A percentile compares a stretch with the other conserved stretches of the same genome.
Conservation (phyloP, 2,888 invertebrate genomes). For the Metallyticus violacea region DNA sequence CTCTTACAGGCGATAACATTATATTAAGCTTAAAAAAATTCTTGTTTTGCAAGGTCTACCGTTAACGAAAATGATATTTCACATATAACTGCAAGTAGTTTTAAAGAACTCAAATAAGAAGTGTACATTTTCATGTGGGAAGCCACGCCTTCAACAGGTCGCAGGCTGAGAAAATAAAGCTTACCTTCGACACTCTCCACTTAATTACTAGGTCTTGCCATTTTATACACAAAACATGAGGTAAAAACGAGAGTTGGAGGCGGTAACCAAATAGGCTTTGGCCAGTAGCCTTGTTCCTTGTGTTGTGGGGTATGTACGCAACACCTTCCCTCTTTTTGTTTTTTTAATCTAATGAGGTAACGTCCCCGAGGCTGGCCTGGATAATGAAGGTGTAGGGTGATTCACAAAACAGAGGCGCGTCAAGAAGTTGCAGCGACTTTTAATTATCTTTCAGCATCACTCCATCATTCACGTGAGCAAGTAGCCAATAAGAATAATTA, state of each 20-base stretch:
- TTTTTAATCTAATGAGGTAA: conserved; percentile 4
- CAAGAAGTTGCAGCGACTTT: not conserved
- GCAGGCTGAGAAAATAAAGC: not conserved
- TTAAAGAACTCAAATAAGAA: not conserved
- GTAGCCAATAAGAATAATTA: not conserved
- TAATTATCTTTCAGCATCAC: conserved; percentile 15
- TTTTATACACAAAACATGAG: no score
- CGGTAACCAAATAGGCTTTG: conserved; percentile 2
- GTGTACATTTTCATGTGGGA: not conserved
- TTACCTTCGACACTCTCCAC: no score
- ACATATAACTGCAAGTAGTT: not conserved
- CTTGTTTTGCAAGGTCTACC: no score
- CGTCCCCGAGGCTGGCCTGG: not conserved
- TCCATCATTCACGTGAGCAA: not conserved
- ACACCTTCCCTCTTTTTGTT: not conserved
- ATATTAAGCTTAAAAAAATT: no score
- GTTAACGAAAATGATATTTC: no score
- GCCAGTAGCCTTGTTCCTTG: not conserved
- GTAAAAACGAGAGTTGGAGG: not conserved
- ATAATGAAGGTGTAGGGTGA: conserved; percentile 17
- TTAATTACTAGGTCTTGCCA: no score
- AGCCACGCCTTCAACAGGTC: not conserved
- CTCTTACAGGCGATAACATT: no score
- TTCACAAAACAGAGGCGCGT: not conserved
- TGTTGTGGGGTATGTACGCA: not conserved